These are phyloP conservation scores for Gandaritis pyraliata DNA, from an alignment of 2,888 invertebrate species.

Conservation along the genomic window DNA sequence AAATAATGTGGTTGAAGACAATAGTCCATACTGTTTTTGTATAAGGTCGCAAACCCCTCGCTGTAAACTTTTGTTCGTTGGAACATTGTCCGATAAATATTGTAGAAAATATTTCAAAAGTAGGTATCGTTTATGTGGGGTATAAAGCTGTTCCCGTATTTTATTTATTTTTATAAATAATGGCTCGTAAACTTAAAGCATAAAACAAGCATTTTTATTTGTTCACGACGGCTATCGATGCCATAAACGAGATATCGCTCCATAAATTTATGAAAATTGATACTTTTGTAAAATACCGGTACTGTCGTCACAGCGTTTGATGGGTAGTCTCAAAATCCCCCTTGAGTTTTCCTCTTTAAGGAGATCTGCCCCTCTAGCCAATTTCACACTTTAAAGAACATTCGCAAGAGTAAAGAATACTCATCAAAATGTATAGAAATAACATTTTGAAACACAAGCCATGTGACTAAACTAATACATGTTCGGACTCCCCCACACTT, in stretches of 20 bases:
- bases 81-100: neutral
- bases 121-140: conserved; percentile 50
- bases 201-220: conserved; percentile 75
- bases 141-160: conserved; percentile 61
- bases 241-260: conserved; percentile 70
- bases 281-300: conserved; percentile 59
- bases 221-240: conserved; percentile 60
- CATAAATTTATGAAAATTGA: conserved; percentile 71
- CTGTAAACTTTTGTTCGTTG: neutral
- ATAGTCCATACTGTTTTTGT: too few species aligned
- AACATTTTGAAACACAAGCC: too few species aligned
- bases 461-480: too few species aligned
- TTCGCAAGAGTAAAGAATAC: too few species aligned
- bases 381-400: neutral
- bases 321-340: too few species aligned
- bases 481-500: too few species aligned
- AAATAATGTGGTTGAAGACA: too few species aligned
- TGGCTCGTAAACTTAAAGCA: conserved; percentile 71
- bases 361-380: neutral
- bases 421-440: too few species aligned
- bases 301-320: conserved; percentile 41
- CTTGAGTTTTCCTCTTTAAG: too few species aligned
- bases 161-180: conserved; percentile 75
- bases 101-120: conserved; percentile 48
- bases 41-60: too few species aligned